Evolutionary conservation across 2,888 invertebrate species (phyloP).

Genomic region (Lucinisca nassula): DNA sequence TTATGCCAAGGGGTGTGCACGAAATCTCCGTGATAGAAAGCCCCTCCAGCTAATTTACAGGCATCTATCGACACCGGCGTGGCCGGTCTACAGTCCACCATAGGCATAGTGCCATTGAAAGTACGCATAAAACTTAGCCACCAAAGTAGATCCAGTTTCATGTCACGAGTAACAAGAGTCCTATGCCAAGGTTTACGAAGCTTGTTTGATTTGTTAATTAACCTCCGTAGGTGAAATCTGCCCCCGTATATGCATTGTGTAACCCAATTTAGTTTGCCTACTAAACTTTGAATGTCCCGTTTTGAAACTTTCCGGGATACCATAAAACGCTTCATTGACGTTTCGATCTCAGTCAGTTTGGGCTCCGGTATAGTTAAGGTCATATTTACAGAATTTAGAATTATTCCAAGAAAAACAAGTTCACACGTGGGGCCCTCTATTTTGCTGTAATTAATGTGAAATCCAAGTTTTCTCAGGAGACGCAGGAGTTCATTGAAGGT

Average conservation of each 20-base stretch:
- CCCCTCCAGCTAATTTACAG: slow-evolving; percentile 20
- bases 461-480: slow-evolving; percentile 23
- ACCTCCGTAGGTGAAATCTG: slow-evolving; percentile 19
- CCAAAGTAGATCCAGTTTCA: slow-evolving; percentile 22
- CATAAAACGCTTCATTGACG: background rate
- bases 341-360: background rate
- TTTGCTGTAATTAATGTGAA: slow-evolving; percentile 42
- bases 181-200: background rate
- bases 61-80: slow-evolving; percentile 21
- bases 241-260: slow-evolving; percentile 24
- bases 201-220: background rate
- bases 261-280: slow-evolving; percentile 30
- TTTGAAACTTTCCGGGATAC: background rate
- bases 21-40: slow-evolving; percentile 17
- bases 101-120: slow-evolving; percentile 27
- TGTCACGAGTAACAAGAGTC: slow-evolving; percentile 5
- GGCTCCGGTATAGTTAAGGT: slow-evolving; percentile 12
- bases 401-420: slow-evolving; percentile 18
- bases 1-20: background rate
- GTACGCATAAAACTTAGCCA: slow-evolving; percentile 22
- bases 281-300: slow-evolving; percentile 24
- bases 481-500: background rate
- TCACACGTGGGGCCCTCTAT: slow-evolving; percentile 11
- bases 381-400: background rate
- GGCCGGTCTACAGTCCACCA: slow-evolving; percentile 15